Evolutionary conservation across 2,797 vertebrate genomes (phyloP).

Genomic region (Gambelia wislizenii): DNA sequence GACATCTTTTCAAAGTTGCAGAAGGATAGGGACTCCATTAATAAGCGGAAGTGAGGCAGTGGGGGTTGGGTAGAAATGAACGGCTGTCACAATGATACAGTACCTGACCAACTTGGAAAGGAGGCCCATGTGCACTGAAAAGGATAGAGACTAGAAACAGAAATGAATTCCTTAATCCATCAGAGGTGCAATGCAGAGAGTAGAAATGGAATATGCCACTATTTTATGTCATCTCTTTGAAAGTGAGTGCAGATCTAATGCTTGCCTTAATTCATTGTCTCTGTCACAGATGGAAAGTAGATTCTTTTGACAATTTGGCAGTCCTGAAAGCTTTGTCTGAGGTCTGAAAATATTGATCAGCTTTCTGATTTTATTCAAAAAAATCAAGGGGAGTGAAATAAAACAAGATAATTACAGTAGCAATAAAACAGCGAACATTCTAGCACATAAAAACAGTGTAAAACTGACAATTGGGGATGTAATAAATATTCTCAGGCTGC

Average conservation of each 20-base stretch:
- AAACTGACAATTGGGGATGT: too few relatives aligned
- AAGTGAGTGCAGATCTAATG: not conserved
- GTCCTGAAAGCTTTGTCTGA: not conserved
- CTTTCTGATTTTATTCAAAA: not conserved
- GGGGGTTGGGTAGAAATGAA: constrained; percentile 3
- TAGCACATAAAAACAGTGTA: not conserved
- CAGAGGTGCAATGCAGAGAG: not conserved
- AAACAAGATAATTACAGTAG: not conserved
- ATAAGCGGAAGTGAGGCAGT: constrained; percentile 47
- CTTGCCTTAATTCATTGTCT: not conserved
- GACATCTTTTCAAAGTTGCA: constrained; percentile 36
- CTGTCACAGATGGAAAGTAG: not conserved
- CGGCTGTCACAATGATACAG: constrained; percentile 16
- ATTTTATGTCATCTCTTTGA: not conserved
- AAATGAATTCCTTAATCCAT: not conserved
- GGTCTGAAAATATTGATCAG: not conserved
- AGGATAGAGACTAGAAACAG: not conserved
- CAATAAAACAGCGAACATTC: not conserved
- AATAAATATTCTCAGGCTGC: too few relatives aligned
- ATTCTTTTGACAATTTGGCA: not conserved
- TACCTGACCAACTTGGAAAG: not conserved
- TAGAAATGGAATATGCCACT: not conserved
- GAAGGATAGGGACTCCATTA: not conserved
- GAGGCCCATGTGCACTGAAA: not conserved
- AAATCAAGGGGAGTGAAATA: not conserved